phyloP scores from a whole-genome alignment of 2,888 invertebrate genomes.

The Zaprionus obscuricornis region DNA sequence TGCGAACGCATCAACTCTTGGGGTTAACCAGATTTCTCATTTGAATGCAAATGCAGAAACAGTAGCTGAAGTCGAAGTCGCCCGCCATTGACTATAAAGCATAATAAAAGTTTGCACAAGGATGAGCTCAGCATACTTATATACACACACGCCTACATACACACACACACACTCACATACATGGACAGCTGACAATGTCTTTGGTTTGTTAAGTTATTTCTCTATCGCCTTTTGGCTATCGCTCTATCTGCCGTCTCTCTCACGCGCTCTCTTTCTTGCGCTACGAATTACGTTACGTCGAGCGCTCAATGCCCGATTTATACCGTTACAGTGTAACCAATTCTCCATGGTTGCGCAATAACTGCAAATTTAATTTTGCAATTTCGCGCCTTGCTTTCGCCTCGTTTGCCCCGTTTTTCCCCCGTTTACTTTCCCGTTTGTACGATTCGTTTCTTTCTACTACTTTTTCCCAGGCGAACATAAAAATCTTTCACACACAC shows the following conservation, averaged over 20 bases:
- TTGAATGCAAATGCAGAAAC: slow-evolving; percentile 59
- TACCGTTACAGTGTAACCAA: slow-evolving; percentile 71
- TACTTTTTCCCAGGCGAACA: slow-evolving; percentile 38
- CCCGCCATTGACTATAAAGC: slow-evolving; percentile 26
- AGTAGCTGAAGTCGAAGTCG: slow-evolving; percentile 13
- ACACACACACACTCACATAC: background rate
- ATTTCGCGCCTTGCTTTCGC: slow-evolving; percentile 63
- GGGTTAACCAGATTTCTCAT: slow-evolving; percentile 66
- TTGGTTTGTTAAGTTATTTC: slow-evolving; percentile 34
- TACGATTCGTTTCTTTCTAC: slow-evolving; percentile 2
- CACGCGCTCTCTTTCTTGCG: background rate
- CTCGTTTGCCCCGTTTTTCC: slow-evolving; percentile 2
- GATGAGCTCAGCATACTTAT: background rate
- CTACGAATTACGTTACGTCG: slow-evolving; percentile 50
- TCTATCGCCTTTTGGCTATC: too few species aligned
- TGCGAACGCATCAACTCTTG: slow-evolving; percentile 30
- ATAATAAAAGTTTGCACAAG: slow-evolving; percentile 50
- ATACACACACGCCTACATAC: background rate
- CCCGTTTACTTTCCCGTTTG: slow-evolving; percentile 5
- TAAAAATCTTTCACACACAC: slow-evolving; percentile 43
- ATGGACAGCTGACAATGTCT: slow-evolving; percentile 26
- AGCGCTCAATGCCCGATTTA: slow-evolving; percentile 54
- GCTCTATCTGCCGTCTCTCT: slow-evolving; percentile 5
- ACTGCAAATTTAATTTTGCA: slow-evolving; percentile 76
- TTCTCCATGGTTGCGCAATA: slow-evolving; percentile 78